Conservation (phyloP, 1,140 invertebrate genomes). For the Diachasmimorpha longicaudata region DNA sequence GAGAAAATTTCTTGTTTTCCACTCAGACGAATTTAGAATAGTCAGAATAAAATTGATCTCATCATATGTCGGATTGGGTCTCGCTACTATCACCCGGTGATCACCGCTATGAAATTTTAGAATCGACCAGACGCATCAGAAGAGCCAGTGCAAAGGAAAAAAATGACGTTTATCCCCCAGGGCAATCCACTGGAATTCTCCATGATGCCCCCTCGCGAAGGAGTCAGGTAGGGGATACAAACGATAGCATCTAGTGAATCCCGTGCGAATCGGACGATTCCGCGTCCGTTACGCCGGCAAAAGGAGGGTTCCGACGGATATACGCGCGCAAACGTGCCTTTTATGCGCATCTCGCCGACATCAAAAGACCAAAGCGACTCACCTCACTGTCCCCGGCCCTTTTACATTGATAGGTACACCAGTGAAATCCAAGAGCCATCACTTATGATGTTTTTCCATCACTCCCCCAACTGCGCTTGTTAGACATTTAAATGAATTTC, state of each 20-base stretch:
- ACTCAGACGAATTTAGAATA: no score
- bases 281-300: conserved; percentile 16
- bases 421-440: neutral
- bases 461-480: no score
- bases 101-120: neutral
- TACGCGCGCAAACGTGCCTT: conserved; percentile 1
- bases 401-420: neutral
- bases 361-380: conserved; percentile 18
- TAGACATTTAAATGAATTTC: no score
- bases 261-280: conserved; percentile 9
- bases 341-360: conserved; percentile 26
- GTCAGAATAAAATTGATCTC: no score
- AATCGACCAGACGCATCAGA: neutral
- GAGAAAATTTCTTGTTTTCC: no score
- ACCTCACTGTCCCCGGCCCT: neutral
- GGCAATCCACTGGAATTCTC: conserved; percentile 12
- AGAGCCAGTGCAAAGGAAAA: neutral
- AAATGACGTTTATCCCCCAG: neutral
- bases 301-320: neutral
- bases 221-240: neutral
- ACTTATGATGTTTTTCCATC: neutral
- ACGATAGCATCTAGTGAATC: conserved; percentile 27
- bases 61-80: no score
- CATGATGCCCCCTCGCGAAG: neutral
- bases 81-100: no score